phyloP scores from a whole-genome alignment of 2,888 invertebrate species.

The Hypomecis punctinalis region DNA sequence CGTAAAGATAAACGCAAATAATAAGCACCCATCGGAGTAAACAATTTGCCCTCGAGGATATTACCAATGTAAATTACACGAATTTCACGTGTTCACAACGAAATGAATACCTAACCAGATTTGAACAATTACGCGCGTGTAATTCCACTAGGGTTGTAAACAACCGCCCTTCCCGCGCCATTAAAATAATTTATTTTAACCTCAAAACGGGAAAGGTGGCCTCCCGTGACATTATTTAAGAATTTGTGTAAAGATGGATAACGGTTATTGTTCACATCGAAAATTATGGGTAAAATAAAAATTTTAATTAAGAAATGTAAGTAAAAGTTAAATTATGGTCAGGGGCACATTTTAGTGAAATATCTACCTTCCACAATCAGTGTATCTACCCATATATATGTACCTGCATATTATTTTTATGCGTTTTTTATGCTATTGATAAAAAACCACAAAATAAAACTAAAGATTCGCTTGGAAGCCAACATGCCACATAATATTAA shows the following conservation, averaged over 20 bases:
- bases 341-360: no score
- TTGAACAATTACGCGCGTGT: constrained; percentile 41
- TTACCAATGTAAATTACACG: constrained; percentile 18
- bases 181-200: constrained; percentile 43
- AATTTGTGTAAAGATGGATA: not conserved
- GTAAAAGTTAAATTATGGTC: no score
- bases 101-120: constrained; percentile 37
- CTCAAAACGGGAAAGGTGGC: constrained; percentile 25
- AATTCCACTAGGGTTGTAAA: constrained; percentile 42
- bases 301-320: no score
- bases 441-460: no score
- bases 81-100: constrained; percentile 18
- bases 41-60: constrained; percentile 20
- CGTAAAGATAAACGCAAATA: constrained; percentile 5
- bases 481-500: no score
- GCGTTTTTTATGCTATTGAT: no score
- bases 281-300: no score
- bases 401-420: no score
- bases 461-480: no score
- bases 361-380: no score
- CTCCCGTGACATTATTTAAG: constrained; percentile 8
- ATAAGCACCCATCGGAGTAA: constrained; percentile 12
- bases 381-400: no score
- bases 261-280: no score
- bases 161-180: constrained; percentile 35